Base-by-base conservation (phyloP, 2,797 vertebrate genomes). In the Simalia tracyae region DNA sequence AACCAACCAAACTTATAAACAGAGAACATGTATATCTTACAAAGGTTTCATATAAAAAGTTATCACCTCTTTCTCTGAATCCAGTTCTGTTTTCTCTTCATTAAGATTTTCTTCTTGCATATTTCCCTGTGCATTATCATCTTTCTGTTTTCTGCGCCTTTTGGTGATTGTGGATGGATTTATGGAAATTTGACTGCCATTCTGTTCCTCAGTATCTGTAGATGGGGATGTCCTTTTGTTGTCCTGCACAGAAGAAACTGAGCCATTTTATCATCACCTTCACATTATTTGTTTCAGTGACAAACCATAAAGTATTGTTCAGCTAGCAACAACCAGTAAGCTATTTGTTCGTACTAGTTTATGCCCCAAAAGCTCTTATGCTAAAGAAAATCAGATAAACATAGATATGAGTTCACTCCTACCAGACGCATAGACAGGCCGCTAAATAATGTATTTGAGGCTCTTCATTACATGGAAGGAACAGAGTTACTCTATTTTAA, bases 121-220 rank as follows among this genome's bases (percentile, higher is more conserved):
- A 12, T 63, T 90, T 54, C n/a, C 89, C n/a, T 96, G 97, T 66
- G 97, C 97, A 93, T 97, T 86, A 24, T 56, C 88, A 95, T 91
- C 94, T 92, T 84, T 95, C 90, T 50, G 90, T 93, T 96, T 98
- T 56, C 97, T 97, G 87, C 93, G 63, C 3, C 87, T 97, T 94
- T 97, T 98, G 91, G 98, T 98, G 91, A 98, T 95, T 93, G 92
- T 91, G 59, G 2, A 50, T 2, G 2, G 0, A 9, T 66, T 60
- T 93, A 96, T 98, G 66, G 91, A 92, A n/a, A 84, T 93, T 17
- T 59, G 93, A 61, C 84, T 89, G 57, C 4, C 93, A 8, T 92
- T 84, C 8, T 85, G 31, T 50, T 96, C 88, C 88, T 96, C 93
- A 0, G 0, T 84, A 86, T 93, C 60, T 2, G 91, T 89, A 91